Base-by-base conservation (phyloP, 1,140 invertebrate species). In the Anthonomus grandis region DNA sequence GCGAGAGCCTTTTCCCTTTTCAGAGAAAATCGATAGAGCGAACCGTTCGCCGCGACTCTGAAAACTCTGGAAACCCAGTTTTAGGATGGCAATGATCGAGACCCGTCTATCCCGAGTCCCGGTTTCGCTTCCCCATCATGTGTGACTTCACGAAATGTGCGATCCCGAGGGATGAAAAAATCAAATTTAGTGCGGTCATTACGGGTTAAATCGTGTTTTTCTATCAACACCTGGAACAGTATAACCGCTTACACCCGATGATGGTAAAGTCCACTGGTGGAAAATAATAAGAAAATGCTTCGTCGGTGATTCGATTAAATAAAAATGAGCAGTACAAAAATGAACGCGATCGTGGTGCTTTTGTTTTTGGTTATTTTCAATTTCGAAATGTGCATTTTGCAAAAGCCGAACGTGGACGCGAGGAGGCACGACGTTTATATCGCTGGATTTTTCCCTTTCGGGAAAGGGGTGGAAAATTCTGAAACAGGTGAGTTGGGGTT, bases 401-500 rank as follows among this genome's bases (percentile, higher is more conserved):
- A 83, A 64, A 81, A 79, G 60, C 81, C 81, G 17, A 80, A 79
- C 44, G 75, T 76, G 51, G 72, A 80, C 34, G 77, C 76, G 34
- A 72, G 78, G 59, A 74, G 77, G 31, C 80, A 81, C 59, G 89
- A 93, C 68, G 86, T 93, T 31, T 92, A 93, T 74, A 92, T 94
- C 61, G 91, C 91, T 0, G 91, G 91, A 10, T 94, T 95, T 76
- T 94, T 95, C 68, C 92, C 92, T 0, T 90, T 88, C 67, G 86
- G 86, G 23, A 82, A 81, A 64, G 87, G 88, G 39, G 86, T 91
- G 1, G 83, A 85, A 62, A 82, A 85, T 61, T 82, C 83, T 0
- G 81, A 83, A 53, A 83, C 82, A 64, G 79, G 79, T 81, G 74
- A 45, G 39, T 25, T 15, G n/a, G 25, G 6, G 23, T 12, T 38